Base-by-base conservation (phyloP, 1,140 invertebrate genomes). In the Drosophila leontia region DNA sequence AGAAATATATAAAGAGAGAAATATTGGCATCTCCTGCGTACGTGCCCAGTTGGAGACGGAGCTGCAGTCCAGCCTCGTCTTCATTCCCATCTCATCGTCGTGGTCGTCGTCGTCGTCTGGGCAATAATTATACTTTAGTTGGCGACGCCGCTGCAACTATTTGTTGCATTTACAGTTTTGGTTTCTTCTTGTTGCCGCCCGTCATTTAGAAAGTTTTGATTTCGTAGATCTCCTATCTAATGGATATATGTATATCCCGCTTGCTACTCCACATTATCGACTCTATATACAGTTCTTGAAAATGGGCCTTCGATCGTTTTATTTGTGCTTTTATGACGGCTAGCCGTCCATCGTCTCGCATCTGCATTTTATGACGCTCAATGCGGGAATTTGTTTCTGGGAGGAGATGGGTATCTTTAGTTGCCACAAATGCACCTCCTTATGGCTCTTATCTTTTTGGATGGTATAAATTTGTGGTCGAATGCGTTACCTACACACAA, bases 81-180 rank as follows among this genome's bases (percentile, higher is more conserved):
- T 51, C 45, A 69, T 78, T 47, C 64, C 72, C 83, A 78, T 62
- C 75, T 58, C 55, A n/a, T 32, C 26, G 47, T n/a, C 47, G 48
- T 29, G 15, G 26, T 1, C 26, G 48, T 29, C 47, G 26, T 1
- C 26, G 8, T 50, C 1, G 75, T 70, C 64, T 78, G 68, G 78
- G 65, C 81, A 78, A 81, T 88, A 90, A 88, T 88, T 90, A 90
- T 88, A 87, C 69, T 87, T 84, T 80, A 88, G 84, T 84, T 90
- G 85, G 84, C 81, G 84, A 84, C 84, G 78, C 58, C n/a, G 71
- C 61, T 58, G 61, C 72, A 68, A 75, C 74, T 78, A 78, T 78
- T 70, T 71, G 75, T 71, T 78, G 84, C 84, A 78, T 87, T 87
- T 87, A 87, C 84, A 87, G 83, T 87, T 87, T 69, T 69, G 41